A percentile compares a stretch with the other conserved stretches of the same genome.
Evolutionary conservation across 2,888 invertebrate genomes (phyloP).

Genomic region (Plagodis pulveraria): DNA sequence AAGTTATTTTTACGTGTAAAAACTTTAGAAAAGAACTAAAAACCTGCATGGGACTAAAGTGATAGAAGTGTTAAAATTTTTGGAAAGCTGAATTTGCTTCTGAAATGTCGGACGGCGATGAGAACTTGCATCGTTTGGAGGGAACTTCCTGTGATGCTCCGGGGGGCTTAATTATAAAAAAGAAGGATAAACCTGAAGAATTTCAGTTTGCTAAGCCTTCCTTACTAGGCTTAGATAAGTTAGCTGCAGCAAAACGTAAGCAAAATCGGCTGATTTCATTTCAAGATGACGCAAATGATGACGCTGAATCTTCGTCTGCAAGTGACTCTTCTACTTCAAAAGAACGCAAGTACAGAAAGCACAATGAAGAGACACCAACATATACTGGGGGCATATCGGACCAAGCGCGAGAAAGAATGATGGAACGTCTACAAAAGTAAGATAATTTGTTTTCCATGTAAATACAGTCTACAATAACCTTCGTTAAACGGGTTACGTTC

Average conservation of each 20-base stretch:
- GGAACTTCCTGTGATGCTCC: conserved; percentile 87
- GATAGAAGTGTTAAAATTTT: conserved; percentile 10
- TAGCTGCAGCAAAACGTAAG: conserved; percentile 91
- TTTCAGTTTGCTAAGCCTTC: conserved; percentile 92
- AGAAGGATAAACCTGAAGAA: conserved; percentile 81
- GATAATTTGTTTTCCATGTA: not conserved
- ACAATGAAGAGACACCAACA: conserved; percentile 95
- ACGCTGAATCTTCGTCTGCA: conserved; percentile 51
- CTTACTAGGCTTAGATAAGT: conserved; percentile 92
- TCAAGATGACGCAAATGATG: conserved; percentile 71
- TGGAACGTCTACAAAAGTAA: conserved; percentile 86
- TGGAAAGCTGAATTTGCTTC: conserved; percentile 2
- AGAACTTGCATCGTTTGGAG: conserved; percentile 89
- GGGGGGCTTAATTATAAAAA: conserved; percentile 90
- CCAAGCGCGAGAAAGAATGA: conserved; percentile 89
- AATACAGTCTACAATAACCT: no score
- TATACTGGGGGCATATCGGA: conserved; percentile 96
- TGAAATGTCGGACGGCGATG: conserved; percentile 77
- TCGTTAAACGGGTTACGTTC: no score
- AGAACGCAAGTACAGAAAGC: conserved; percentile 89
- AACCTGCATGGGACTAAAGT: conserved; percentile 10
- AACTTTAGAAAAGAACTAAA: conserved; percentile 17
- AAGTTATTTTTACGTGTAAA: conserved; percentile 12
- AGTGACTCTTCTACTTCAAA: conserved; percentile 50
- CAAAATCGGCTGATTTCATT: conserved; percentile 89